phyloP scores from a whole-genome alignment of 1,140 invertebrate species.

The Zaprionus nigranus region DNA sequence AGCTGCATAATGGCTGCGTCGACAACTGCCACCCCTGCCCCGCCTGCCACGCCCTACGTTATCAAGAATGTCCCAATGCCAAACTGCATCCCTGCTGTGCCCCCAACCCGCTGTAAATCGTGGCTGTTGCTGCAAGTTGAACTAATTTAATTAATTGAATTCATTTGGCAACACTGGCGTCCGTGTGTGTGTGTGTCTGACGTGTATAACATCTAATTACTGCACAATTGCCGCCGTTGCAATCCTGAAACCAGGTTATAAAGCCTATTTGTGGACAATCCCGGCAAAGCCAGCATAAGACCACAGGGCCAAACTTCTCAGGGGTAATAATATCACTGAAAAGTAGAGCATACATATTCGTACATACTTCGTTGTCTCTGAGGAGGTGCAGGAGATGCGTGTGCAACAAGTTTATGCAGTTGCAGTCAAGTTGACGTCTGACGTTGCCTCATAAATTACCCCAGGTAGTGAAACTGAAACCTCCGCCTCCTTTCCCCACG shows the following conservation, averaged over 20 bases:
- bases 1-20: constrained; percentile 41
- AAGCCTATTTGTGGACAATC: neutral
- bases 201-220: constrained; percentile 62
- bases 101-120: too few relatives aligned
- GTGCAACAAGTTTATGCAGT: constrained; percentile 78
- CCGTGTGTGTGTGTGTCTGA: constrained; percentile 2
- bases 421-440: constrained; percentile 63
- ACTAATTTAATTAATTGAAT: constrained; percentile 80
- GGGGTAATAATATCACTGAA: constrained; percentile 5
- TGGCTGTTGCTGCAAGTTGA: constrained; percentile 48
- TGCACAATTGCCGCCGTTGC: constrained; percentile 41
- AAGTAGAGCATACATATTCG: too few relatives aligned
- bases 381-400: neutral
- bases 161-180: constrained; percentile 58
- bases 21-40: neutral
- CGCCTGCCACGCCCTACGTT: neutral
- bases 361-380: constrained; percentile 13
- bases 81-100: neutral
- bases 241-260: neutral
- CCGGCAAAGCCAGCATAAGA: neutral
- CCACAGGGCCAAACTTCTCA: neutral
- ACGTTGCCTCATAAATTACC: constrained; percentile 64
- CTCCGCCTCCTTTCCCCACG: neutral
- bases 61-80: constrained; percentile 18
- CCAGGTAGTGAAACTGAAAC: constrained; percentile 28